A percentile compares a stretch with the other conserved stretches of the same genome.
Evolutionary conservation across 2,113 vertebrate genomes (phyloP).

Genomic region (Pangasianodon gigas): DNA sequence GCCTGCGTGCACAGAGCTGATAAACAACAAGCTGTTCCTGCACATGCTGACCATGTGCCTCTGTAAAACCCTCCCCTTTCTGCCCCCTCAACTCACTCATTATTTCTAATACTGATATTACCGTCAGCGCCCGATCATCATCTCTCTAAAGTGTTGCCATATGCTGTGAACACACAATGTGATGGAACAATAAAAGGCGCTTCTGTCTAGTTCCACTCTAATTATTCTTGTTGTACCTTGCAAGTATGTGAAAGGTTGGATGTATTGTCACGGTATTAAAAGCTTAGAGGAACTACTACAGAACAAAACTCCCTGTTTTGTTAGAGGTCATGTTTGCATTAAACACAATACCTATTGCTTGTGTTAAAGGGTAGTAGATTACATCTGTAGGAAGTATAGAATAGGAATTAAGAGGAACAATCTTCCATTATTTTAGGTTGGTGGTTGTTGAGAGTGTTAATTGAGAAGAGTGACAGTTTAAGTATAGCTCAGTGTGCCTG

Average conservation of each 20-base stretch:
- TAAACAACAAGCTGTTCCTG: slow-evolving; percentile 52
- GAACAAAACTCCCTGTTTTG: not conserved
- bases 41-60: slow-evolving; percentile 36
- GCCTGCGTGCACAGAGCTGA: slow-evolving; percentile 58
- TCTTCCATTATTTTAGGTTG: not conserved
- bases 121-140: not conserved
- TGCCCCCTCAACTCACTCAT: not conserved
- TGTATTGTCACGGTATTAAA: not conserved
- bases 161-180: not conserved
- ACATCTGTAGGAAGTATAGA: not conserved
- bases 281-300: not conserved
- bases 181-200: not conserved
- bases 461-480: slow-evolving; percentile 38
- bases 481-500: not conserved
- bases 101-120: slow-evolving; percentile 19
- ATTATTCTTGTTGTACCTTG: not conserved
- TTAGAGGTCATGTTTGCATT: not conserved
- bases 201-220: slow-evolving; percentile 1
- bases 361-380: not conserved
- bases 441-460: not conserved
- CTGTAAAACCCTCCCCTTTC: slow-evolving; percentile 46
- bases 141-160: not conserved
- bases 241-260: not conserved
- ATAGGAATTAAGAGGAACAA: not conserved
- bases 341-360: not conserved